Evolutionary conservation across 2,113 vertebrate species (phyloP).

Genomic region (Alouatta palliata): DNA sequence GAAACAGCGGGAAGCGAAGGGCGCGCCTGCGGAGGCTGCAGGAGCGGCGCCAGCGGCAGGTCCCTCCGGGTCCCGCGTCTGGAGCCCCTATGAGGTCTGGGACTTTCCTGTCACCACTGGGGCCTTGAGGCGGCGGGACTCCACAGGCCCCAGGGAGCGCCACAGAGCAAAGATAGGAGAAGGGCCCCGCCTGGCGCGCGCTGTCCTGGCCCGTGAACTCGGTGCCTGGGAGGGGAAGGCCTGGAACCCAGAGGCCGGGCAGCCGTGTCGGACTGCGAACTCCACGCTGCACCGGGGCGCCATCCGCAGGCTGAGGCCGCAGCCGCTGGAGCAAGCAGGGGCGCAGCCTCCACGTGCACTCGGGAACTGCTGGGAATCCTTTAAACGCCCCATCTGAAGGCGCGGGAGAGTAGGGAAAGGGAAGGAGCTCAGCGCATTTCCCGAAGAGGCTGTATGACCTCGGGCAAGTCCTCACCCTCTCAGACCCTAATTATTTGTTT

Average conservation of each 20-base stretch:
- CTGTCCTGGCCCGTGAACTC: accelerated
- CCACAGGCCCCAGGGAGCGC: accelerated
- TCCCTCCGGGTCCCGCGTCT: background rate
- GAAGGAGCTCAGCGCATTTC: background rate
- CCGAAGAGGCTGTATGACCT: background rate
- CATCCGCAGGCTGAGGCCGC: no score
- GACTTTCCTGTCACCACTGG: background rate
- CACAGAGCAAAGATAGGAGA: accelerated
- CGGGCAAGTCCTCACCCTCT: background rate
- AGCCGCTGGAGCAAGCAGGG: accelerated
- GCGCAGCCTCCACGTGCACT: accelerated
- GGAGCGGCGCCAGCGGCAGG: accelerated
- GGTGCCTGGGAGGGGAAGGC: accelerated
- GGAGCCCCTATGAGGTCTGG: background rate
- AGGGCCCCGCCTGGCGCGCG: accelerated
- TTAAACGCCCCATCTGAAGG: no score
- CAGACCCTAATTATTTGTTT: background rate
- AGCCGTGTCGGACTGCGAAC: accelerated
- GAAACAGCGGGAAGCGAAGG: background rate
- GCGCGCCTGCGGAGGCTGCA: background rate
- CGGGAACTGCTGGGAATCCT: accelerated
- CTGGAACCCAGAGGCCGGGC: accelerated
- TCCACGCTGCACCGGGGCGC: accelerated
- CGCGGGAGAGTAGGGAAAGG: no score
- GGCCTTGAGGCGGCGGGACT: accelerated